Evolutionary conservation across 30 jellyfish, hydroid and myxozoan genomes (phyloP), one percentile per base, ranked within the genome.

Genomic region (Aurelia coerulea): DNA sequence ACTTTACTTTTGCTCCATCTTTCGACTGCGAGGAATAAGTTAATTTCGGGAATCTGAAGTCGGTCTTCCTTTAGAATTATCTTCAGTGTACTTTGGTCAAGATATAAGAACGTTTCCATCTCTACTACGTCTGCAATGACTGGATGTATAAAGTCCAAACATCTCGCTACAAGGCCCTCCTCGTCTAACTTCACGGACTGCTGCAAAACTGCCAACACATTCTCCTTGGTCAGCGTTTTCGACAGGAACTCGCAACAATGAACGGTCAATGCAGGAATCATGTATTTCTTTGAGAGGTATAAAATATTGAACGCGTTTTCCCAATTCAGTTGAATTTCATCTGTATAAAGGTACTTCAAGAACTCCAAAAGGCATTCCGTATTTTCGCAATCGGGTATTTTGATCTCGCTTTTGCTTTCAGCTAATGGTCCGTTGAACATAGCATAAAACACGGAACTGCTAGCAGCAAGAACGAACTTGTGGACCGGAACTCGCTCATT

Each of bases 391-490:
- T 83, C 92, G 0, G 78, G 54, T 53, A 83, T 73, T 37, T 70
- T 85, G 18, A 83, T 83, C 54, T 83, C 92, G 16, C 18, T 65
- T 46, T 54, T 50, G 17, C 72, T 37, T 58, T 83, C 92, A 17
- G 92, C 92, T 39, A 83, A 41, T 10, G 85, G 82, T 17, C 92
- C 92, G 64, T 83, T 51, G 42, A 83, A 83, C 92, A 83, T 83
- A 53, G 92, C 86, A 72, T 42, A 83, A 39, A 83, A 83, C 60
- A 83, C 92, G 9, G 92, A 83, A 71, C 92, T 83, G 86, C 86
- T 54, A 3, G 92, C 74, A 1, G 92, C 82, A 60, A 83, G 92
- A 56, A 83, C 84, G 46, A 83, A 83, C 52, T 83, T 83, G 51
- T 83, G 92, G 6, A 76, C 92, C 2, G 92, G 86, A 15, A 83